Base-by-base conservation (phyloP, 2,888 invertebrate genomes). In the Caenorhabditis wallacei region DNA sequence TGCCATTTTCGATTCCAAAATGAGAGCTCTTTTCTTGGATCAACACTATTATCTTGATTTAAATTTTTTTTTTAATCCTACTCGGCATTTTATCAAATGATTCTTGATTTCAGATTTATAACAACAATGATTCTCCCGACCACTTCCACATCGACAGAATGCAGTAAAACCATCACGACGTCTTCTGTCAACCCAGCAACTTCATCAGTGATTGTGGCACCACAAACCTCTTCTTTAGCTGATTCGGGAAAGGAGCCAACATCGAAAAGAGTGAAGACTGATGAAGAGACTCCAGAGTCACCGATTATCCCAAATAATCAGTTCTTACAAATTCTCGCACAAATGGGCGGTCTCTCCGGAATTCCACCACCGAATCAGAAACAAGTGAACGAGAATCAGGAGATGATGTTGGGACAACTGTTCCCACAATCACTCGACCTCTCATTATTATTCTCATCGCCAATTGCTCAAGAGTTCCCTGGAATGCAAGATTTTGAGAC, bases 131-230 rank as follows among this genome's bases (percentile, higher is more conserved):
- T 78, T 18, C 46, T 74, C 0, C 79, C 78, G 20, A 79, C 78
- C 0, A 82, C 79, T 7, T 74, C 82, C 18, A 63, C 59, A 3
- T 72, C 80, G 1, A 48, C 69, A 18, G 66, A 61, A 61, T 61
- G 61, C 54, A 70, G 68, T 75, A 63, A 63, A 1, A 68, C 66
- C n/a, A 74, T 64, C 37, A 72, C 61, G 24, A 43, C 81, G 53
- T 64, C 80, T 68, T 74, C 80, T 13, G 71, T 80, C 74, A 59
- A 85, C 61, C 37, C 80, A 46, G 40, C 75, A 24, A 13, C 46
- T 20, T 76, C 80, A 20, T 72, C 79, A 13, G 84, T 86, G 8
- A 85, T 86, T 61, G 85, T 51, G 30, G 30, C 48, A 20, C 20
- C 66, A 22, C 53, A 66, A 16, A 13, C 43, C 2, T 61, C 46